phyloP scores from a whole-genome alignment of 2,888 invertebrate genomes.

The Hydriomena furcata region DNA sequence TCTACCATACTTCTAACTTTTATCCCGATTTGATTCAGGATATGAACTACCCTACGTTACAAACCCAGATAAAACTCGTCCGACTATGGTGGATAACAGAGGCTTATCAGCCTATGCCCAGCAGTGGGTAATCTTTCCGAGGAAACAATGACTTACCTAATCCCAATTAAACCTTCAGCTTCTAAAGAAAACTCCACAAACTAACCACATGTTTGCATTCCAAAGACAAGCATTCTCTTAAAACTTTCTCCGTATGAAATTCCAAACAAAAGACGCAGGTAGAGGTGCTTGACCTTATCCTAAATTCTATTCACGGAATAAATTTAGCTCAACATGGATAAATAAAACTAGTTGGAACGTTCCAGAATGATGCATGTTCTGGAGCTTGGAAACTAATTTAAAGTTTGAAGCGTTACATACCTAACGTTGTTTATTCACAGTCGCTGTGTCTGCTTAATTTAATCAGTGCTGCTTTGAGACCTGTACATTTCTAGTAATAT shows the following conservation, averaged over 20 bases:
- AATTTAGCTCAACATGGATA: constrained; percentile 26
- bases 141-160: no score
- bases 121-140: no score
- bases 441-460: constrained; percentile 16
- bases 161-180: background rate
- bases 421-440: constrained; percentile 48
- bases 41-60: no score
- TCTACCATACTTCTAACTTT: no score
- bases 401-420: constrained; percentile 49
- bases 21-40: no score
- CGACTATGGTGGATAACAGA: no score
- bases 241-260: constrained; percentile 8
- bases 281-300: constrained; percentile 15
- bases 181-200: background rate
- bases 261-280: constrained; percentile 4
- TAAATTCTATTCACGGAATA: constrained; percentile 22
- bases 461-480: background rate
- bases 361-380: constrained; percentile 53
- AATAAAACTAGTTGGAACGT: constrained; percentile 45
- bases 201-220: background rate
- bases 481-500: no score
- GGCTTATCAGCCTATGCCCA: no score
- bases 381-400: constrained; percentile 59
- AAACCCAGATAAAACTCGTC: no score
- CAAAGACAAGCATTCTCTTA: background rate